phyloP scores from a whole-genome alignment of 2,797 vertebrate genomes.

The Kryptopterus vitreolus region DNA sequence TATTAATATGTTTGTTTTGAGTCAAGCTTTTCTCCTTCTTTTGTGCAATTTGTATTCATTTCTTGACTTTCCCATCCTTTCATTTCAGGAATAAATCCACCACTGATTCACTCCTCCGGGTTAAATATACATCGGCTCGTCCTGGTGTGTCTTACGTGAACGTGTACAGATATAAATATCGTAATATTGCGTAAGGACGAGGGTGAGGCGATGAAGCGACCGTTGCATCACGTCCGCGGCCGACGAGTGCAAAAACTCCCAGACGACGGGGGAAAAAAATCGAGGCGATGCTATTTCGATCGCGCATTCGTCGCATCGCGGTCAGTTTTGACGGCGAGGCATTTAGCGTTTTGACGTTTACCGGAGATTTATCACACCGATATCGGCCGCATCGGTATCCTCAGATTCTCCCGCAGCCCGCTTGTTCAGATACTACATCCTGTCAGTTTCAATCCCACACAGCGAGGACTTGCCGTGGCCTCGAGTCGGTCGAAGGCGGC shows the following conservation, averaged over 20 bases:
- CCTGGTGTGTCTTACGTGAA: neutral
- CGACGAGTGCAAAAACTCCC: neutral
- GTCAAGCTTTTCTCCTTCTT: neutral
- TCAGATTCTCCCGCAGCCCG: neutral
- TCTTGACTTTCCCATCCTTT: neutral
- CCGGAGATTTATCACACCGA: neutral
- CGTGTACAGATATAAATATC: neutral
- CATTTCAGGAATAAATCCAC: neutral
- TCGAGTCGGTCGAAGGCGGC: neutral
- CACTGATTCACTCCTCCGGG: neutral
- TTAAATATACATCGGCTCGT: neutral
- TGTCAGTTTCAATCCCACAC: neutral
- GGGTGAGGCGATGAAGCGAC: neutral
- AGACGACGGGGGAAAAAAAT: neutral
- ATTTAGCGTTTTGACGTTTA: conserved; percentile 1
- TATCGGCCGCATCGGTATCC: neutral
- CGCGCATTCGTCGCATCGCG: neutral
- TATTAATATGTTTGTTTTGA: no score
- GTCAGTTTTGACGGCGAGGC: neutral
- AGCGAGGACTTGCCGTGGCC: neutral
- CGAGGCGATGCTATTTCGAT: neutral
- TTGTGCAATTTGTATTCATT: neutral
- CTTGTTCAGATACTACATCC: no score
- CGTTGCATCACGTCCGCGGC: neutral
- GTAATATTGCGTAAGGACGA: conserved; percentile 1